These are phyloP conservation scores for Nephrocerus scutellatus DNA, from an alignment of 2,888 invertebrate genomes.

Conservation along the genomic window DNA sequence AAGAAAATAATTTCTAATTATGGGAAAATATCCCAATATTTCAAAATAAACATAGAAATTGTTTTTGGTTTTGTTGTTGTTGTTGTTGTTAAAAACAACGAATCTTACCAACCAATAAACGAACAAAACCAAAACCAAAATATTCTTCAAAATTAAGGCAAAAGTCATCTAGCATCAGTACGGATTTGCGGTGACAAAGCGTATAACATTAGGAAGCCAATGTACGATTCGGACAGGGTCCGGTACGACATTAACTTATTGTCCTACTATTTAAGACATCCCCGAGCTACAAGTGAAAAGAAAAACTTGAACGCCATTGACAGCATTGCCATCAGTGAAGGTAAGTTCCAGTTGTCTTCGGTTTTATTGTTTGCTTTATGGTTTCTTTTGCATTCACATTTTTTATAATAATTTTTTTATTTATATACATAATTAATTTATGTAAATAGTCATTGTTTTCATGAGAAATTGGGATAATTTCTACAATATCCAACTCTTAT, in stretches of 20 bases:
- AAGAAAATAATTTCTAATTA: too few species aligned
- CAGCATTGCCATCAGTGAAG: constrained; percentile 29
- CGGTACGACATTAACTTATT: constrained; percentile 79
- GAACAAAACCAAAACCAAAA: constrained; percentile 11
- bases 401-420: too few species aligned
- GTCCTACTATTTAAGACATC: constrained; percentile 79
- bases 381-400: too few species aligned
- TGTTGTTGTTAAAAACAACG: too few species aligned
- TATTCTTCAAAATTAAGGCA: constrained; percentile 55
- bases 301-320: constrained; percentile 24
- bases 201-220: constrained; percentile 67
- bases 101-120: constrained; percentile 13
- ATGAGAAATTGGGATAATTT: too few species aligned
- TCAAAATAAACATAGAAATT: too few species aligned
- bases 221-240: constrained; percentile 64
- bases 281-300: constrained; percentile 51
- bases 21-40: too few species aligned
- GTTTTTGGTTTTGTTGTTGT: too few species aligned
- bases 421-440: too few species aligned
- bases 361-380: too few species aligned
- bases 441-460: too few species aligned
- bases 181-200: constrained; percentile 76
- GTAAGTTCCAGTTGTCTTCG: constrained; percentile 34
- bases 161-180: constrained; percentile 76
- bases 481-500: too few species aligned